A percentile compares a stretch with the other conserved stretches of the same genome.
Conservation (phyloP, 2,113 vertebrate genomes). For the Anguilla japonica region DNA sequence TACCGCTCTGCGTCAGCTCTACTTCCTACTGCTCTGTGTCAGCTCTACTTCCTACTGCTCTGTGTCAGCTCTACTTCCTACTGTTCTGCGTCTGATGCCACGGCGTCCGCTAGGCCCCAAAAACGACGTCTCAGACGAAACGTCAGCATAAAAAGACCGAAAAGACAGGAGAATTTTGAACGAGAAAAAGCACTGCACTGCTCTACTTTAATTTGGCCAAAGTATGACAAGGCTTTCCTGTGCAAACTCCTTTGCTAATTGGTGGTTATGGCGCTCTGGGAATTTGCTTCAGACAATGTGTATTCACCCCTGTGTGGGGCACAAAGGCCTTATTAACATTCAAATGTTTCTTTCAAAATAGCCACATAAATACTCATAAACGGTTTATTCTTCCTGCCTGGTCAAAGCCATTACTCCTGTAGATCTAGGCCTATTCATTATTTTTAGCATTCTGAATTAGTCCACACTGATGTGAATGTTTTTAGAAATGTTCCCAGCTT, state of each 20-base stretch:
- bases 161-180: background rate
- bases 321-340: background rate
- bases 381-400: too few species aligned
- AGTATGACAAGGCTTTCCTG: background rate
- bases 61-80: background rate
- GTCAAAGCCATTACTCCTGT: background rate
- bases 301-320: background rate
- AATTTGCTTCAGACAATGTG: background rate
- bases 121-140: background rate
- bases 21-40: background rate
- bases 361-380: background rate
- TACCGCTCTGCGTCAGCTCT: background rate
- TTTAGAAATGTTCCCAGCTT: background rate
- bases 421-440: background rate
- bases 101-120: background rate
- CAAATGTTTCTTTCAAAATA: background rate
- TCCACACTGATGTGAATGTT: too few species aligned
- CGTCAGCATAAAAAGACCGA: background rate
- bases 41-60: background rate
- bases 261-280: background rate
- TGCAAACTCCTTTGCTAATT: background rate
- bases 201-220: background rate
- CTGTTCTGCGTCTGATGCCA: background rate
- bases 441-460: background rate
- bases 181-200: background rate